Base-by-base conservation (phyloP, 2,888 invertebrate genomes). In the Ennomos quercinarius region DNA sequence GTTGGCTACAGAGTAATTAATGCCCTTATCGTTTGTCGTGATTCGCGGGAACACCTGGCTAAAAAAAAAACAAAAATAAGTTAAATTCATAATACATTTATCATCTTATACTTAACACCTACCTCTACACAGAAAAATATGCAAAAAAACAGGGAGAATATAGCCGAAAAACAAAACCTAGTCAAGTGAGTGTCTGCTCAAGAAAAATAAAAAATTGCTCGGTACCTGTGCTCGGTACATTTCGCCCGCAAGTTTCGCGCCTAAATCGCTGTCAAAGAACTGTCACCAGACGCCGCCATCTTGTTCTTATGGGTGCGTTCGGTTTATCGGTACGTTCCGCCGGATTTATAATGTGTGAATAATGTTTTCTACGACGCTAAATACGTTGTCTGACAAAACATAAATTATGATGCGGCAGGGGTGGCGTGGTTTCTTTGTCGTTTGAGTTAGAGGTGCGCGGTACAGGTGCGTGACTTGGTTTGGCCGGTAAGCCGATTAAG, bases 271-370 rank as follows among this genome's bases (percentile, higher is more conserved):
- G 87, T 89, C 88, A 87, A 72, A 77, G 68, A 80, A 72, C 74
- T 80, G 83, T 83, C 84, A 82, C 17, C 37, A 57, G 53, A 54
- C 59, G 72, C 71, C 83, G 87, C 88, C 89, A 86, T 89, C 83
- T 86, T 85, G 71, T 74, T 76, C 78, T 84, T 83, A 83, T 74
- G 78, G 74, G 63, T 73, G 81, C 83, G 55, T 61, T 55, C 55
- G 42, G 10, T 55, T 88, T 91, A 91, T 90, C 90, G 74, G 71
- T 71, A 79, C 89, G 88, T 84, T 85, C 78, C 79, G 81, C 77
- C 76, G 87, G 88, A 88, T 90, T 91, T 91, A 91, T 90, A 90
- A 91, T 89, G 86, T 87, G 90, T 90, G 90, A 91, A 88, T 90
- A 91, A 91, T 87, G 86, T 77, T 77, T 73, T 69, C 70, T 66